Conservation (phyloP, 2,888 invertebrate genomes). For the Ditula angustiorana region DNA sequence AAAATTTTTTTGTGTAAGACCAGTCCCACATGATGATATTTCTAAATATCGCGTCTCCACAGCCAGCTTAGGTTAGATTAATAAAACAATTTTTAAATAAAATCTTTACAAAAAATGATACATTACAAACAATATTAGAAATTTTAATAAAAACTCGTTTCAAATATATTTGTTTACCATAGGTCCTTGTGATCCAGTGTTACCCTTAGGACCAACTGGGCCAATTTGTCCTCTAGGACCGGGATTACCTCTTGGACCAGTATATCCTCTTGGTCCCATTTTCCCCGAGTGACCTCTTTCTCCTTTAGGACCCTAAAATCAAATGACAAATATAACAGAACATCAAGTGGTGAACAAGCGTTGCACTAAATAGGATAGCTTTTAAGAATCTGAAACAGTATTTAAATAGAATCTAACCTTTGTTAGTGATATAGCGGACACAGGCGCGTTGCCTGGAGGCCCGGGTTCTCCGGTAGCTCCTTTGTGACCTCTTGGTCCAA, state of each 20-base stretch:
- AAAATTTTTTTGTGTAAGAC: too few relatives aligned
- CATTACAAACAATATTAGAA: too few relatives aligned
- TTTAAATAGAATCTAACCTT: conserved; percentile 7
- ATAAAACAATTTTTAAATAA: too few relatives aligned
- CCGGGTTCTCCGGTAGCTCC: conserved; percentile 46
- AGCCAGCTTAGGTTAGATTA: too few relatives aligned
- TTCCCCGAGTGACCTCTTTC: conserved; percentile 38
- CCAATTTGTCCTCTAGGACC: conserved; percentile 83
- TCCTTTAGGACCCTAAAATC: conserved; percentile 31
- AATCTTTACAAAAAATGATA: too few relatives aligned
- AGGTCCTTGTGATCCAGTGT: conserved; percentile 80
- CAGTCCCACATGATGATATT: too few relatives aligned
- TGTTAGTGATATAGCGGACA: conserved; percentile 8
- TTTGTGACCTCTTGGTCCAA: conserved; percentile 42
- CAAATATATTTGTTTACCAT: too few relatives aligned
- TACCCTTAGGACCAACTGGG: conserved; percentile 50
- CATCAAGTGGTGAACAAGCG: too few relatives aligned
- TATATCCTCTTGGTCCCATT: conserved; percentile 32
- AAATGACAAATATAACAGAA: not conserved
- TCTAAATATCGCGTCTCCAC: too few relatives aligned
- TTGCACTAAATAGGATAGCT: too few relatives aligned
- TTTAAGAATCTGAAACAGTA: too few relatives aligned
- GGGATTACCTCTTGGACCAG: conserved; percentile 83
- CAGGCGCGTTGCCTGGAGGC: conserved; percentile 31
- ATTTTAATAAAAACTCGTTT: too few relatives aligned